Conservation (phyloP, 2,113 vertebrate genomes). For the Platysternon megacephalum region DNA sequence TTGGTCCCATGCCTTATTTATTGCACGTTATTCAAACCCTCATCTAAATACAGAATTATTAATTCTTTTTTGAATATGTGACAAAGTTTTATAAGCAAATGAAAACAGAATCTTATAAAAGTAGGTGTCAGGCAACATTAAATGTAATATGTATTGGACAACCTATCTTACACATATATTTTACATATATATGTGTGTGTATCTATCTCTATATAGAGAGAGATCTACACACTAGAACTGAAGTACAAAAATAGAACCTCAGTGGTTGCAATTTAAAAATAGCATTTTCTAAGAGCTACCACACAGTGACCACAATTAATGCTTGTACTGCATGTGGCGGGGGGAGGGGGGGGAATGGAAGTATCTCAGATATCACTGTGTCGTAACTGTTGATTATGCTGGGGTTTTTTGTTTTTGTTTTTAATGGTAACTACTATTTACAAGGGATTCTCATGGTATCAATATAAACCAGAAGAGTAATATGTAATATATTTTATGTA, state of each 20-base stretch:
- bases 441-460: background rate
- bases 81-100: background rate
- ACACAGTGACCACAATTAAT: slow-evolving; percentile 42
- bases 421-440: background rate
- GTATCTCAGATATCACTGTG: slow-evolving; percentile 47
- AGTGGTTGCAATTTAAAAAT: slow-evolving; percentile 1
- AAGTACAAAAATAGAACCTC: slow-evolving; percentile 5
- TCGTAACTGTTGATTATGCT: slow-evolving; percentile 25
- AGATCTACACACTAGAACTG: background rate
- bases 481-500: background rate
- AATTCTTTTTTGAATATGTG: background rate
- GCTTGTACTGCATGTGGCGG: background rate
- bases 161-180: background rate
- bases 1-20: background rate
- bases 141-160: background rate
- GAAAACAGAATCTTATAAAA: background rate
- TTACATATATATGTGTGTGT: no score
- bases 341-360: background rate
- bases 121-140: background rate
- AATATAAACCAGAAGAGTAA: background rate
- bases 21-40: background rate
- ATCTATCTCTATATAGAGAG: no score
- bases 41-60: background rate
- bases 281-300: background rate
- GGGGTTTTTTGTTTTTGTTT: background rate